phyloP scores from a whole-genome alignment of 2,797 vertebrate genomes.

The Platalea minor region DNA sequence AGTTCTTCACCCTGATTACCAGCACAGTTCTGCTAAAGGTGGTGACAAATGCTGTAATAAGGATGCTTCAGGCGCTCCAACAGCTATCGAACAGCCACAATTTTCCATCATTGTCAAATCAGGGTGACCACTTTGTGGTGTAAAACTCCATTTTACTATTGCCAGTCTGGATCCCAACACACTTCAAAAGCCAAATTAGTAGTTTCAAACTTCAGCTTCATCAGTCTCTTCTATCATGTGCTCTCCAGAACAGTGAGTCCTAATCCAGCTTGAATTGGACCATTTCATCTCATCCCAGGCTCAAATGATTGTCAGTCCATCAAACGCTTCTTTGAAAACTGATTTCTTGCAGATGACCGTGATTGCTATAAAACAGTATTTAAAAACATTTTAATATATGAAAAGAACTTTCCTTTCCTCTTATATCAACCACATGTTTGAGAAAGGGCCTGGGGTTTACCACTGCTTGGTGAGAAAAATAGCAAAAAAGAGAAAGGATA shows the following conservation, averaged over 20 bases:
- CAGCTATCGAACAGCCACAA: background rate
- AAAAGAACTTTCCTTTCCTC: conserved; percentile 42
- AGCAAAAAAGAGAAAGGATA: conserved; percentile 36
- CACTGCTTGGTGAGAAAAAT: conserved; percentile 45
- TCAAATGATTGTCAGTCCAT: conserved; percentile 50
- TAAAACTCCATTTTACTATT: background rate
- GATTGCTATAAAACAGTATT: conserved; percentile 29
- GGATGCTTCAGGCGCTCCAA: background rate
- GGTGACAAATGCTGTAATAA: background rate
- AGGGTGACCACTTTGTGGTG: background rate
- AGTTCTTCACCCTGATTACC: background rate
- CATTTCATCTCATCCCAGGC: background rate
- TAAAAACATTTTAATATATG: conserved; percentile 45
- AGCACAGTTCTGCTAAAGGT: background rate
- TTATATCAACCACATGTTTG: conserved; percentile 64
- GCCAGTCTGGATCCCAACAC: background rate
- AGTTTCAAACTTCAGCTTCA: conserved; percentile 6
- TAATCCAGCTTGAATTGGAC: background rate
- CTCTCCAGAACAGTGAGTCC: conserved; percentile 13
- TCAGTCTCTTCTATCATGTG: background rate
- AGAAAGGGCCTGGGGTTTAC: conserved; percentile 49
- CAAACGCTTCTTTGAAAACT: conserved; percentile 46
- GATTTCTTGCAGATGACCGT: conserved; percentile 58
- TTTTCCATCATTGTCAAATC: background rate
- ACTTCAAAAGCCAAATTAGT: conserved; percentile 4